Base-by-base conservation (phyloP, 2,888 invertebrate species). In the Lamellibrachia columna region DNA sequence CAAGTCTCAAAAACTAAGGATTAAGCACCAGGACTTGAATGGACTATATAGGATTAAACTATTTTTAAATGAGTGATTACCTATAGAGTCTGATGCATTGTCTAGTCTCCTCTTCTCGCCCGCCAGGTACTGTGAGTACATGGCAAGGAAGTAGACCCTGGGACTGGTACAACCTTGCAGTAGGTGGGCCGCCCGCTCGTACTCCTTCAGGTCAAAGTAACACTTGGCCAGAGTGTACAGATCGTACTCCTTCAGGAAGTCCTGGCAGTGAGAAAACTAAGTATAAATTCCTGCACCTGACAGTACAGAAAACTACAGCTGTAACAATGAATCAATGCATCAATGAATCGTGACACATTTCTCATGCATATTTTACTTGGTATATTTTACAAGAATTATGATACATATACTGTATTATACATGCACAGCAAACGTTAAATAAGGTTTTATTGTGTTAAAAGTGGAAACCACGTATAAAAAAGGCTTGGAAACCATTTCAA, bases 161-260 rank as follows among this genome's bases (percentile, higher is more conserved):
- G 97, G 97, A 95, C 92, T 92, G 11, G 93, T 94, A 94, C 95
- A 95, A 15, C 95, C 94, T 91, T 95, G 94, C 28, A 96, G 93
- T 92, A 96, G 95, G 93, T 95, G 94, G 11, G 96, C 96, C 90
- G 97, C 96, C 92, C 97, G 97, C 95, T 98, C 98, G 96, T 98
- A 99, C 96, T 99, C 99, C 95, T 98, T 98, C 91, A 98, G 97
- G 96, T 99, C 98, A 96, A 98, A 99, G 96, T 98, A 99, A 94
- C 98, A 98, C 96, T 98, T 98, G 0, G 98, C 98, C 94, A 99
- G 96, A 90, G 97, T 97, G 96, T 98, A 99, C 53, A 97, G 97
- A 95, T 98, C 98, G 94, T 97, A 97, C 95, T 98, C 98, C 93
- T 98, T 97, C 60, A 95, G 93, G 91, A 95, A 95, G 53, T 97